phyloP scores from a whole-genome alignment of 2,888 invertebrate genomes.

The Torymus aiolomorphi region DNA sequence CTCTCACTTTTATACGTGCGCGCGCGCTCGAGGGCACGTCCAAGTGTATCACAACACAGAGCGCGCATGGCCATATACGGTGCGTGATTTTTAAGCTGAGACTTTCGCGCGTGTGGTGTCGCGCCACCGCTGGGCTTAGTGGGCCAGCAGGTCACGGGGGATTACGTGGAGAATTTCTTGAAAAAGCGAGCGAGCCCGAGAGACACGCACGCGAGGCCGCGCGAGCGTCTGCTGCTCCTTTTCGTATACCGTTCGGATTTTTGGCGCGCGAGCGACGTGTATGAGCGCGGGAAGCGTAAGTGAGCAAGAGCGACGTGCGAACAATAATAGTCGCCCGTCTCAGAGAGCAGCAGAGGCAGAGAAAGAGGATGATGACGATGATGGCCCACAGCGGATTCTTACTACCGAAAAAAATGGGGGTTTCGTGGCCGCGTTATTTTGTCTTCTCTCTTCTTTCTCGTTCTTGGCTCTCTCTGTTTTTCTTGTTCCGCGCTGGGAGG shows the following conservation, averaged over 20 bases:
- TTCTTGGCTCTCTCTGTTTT: not conserved
- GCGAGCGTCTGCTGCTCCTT: conserved; percentile 21
- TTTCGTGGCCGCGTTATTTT: not conserved
- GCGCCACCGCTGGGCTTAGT: conserved; percentile 28
- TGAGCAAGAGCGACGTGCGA: conserved; percentile 1
- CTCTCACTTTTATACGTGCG: not conserved
- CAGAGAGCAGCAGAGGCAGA: no score
- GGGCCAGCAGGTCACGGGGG: conserved; percentile 56
- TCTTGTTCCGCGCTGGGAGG: no score
- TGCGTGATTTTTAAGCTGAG: conserved; percentile 64
- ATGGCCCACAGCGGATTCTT: conserved; percentile 50
- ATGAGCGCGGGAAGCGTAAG: conserved; percentile 22
- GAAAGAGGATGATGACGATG: not conserved
- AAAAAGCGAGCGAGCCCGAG: conserved; percentile 46
- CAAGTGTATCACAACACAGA: no score
- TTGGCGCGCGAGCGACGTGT: conserved; percentile 30
- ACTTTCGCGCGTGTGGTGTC: conserved; percentile 58
- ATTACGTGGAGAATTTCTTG: conserved; percentile 57
- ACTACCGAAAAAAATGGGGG: conserved; percentile 7
- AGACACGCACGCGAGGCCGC: conserved; percentile 20
- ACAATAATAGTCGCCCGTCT: conserved; percentile 40
- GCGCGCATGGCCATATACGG: conserved; percentile 66
- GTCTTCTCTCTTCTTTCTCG: not conserved
- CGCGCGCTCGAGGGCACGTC: no score
- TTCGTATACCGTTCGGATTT: conserved; percentile 24